phyloP scores from a whole-genome alignment of 1,140 invertebrate genomes.

The Brachystomella parvula region DNA sequence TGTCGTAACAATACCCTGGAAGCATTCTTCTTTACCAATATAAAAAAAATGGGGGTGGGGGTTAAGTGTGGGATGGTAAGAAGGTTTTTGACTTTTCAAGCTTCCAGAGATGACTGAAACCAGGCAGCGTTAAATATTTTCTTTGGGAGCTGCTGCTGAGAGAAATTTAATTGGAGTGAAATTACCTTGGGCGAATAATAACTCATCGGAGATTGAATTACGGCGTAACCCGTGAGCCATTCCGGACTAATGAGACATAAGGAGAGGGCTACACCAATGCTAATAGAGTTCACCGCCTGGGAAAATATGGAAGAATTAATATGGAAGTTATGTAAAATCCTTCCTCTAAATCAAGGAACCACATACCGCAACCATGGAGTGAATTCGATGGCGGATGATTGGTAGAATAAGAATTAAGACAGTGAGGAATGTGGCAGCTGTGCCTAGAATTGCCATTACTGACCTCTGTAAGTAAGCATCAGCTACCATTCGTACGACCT shows the following conservation, averaged over 20 bases:
- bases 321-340: too few species aligned
- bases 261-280: conserved; percentile 22
- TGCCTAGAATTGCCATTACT: conserved; percentile 21
- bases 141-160: too few species aligned
- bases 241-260: conserved; percentile 32
- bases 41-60: too few species aligned
- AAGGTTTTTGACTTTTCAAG: conserved; percentile 1
- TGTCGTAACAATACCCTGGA: too few species aligned
- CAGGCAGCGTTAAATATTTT: background rate
- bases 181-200: conserved; percentile 28
- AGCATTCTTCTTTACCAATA: too few species aligned
- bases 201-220: conserved; percentile 24
- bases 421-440: conserved; percentile 17
- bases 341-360: too few species aligned
- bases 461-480: conserved; percentile 22
- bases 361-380: conserved; percentile 31
- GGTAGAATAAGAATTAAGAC: conserved; percentile 31
- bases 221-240: conserved; percentile 27
- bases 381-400: conserved; percentile 26
- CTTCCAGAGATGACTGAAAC: background rate
- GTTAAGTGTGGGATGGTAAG: too few species aligned
- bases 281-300: conserved; percentile 30
- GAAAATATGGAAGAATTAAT: conserved; percentile 13
- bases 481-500: conserved; percentile 15
- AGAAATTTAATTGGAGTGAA: too few species aligned